Percentiles rank a stretch among this genome's conserved stretches.
These are phyloP conservation scores for Copsychus sechellarum DNA, from an alignment of 2,113 vertebrate genomes.

Conservation along the genomic window DNA sequence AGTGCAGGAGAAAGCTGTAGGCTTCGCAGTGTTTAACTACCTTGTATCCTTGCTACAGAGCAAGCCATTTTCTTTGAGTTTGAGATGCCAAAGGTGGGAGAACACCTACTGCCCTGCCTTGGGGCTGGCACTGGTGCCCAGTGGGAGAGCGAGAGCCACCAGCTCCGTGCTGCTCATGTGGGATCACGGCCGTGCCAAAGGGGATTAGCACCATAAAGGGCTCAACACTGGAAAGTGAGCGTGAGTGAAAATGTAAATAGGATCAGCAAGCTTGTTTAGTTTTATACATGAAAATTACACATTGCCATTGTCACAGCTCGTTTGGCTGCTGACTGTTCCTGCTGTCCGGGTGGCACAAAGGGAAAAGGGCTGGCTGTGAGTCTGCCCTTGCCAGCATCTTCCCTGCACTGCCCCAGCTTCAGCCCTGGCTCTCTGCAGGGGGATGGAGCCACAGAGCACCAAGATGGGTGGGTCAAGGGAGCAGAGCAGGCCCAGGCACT, in stretches of 20 bases:
- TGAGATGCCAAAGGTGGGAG: neutral
- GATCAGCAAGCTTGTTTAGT: neutral
- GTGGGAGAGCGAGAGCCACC: neutral
- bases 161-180: neutral
- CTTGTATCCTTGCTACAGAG: neutral
- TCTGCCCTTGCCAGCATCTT: neutral
- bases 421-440: neutral
- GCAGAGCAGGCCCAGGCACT: neutral
- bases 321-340: neutral
- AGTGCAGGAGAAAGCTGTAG: neutral
- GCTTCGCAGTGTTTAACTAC: neutral
- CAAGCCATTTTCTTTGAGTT: neutral
- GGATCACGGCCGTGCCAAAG: neutral
- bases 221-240: neutral
- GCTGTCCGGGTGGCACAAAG: neutral
- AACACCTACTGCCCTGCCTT: neutral
- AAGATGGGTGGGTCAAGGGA: neutral
- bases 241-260: neutral
- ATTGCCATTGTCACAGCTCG: accelerated
- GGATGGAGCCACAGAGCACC: neutral
- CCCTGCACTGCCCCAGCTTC: neutral
- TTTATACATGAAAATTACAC: neutral
- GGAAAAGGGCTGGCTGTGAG: neutral
- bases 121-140: neutral
- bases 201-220: neutral